phyloP scores from a whole-genome alignment of 2,888 invertebrate species.

The Chirona hameri region DNA sequence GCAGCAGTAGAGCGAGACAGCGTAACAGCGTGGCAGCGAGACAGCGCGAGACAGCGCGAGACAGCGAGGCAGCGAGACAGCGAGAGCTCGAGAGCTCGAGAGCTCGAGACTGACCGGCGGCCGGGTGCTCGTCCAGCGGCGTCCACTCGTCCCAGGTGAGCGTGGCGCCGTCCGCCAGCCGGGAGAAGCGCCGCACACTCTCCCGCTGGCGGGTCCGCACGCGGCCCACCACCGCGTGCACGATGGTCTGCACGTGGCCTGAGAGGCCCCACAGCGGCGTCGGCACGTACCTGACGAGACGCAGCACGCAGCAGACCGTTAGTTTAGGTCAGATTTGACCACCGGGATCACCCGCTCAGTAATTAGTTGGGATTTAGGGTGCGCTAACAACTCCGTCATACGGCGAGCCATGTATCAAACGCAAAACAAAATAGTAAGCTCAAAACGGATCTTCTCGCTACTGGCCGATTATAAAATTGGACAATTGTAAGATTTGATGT shows the following conservation, averaged over 20 bases:
- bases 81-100: no score
- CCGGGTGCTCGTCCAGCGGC: slow-evolving; percentile 63
- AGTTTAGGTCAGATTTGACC: no score
- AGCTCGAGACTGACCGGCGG: slow-evolving; percentile 46
- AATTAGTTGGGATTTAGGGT: background rate
- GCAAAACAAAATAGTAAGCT: background rate
- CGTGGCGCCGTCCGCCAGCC: slow-evolving; percentile 77
- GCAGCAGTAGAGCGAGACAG: no score
- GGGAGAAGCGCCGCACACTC: slow-evolving; percentile 73
- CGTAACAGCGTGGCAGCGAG: no score
- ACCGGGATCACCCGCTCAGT: background rate
- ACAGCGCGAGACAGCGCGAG: no score
- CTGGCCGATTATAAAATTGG: no score
- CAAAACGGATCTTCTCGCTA: no score
- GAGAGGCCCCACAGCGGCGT: slow-evolving; percentile 92
- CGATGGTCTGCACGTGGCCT: slow-evolving; percentile 88
- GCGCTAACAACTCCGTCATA: background rate
- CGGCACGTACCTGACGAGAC: slow-evolving; percentile 73
- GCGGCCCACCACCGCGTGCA: slow-evolving; percentile 69
- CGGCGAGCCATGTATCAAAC: background rate
- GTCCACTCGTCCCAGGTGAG: slow-evolving; percentile 90
- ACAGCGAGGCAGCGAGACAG: no score
- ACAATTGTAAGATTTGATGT: no score
- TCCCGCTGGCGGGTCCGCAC: slow-evolving; percentile 84
- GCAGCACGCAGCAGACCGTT: no score